Evolutionary conservation across 2,113 vertebrate genomes (phyloP), one percentile per base, ranked within the genome.

Genomic region (Lycaon pictus): DNA sequence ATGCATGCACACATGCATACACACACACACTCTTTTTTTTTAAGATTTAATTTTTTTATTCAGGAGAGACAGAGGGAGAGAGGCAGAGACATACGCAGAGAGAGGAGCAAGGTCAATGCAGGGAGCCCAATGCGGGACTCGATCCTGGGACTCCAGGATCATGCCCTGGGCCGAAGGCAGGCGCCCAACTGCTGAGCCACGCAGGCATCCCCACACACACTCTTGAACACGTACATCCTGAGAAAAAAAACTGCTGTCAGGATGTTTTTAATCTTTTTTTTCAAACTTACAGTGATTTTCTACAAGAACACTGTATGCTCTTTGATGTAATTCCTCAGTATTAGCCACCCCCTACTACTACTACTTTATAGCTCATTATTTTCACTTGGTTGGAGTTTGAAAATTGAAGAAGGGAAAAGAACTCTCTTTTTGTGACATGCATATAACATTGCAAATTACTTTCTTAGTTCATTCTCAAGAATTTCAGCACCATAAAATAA

Each of bases 201-300:
- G 48, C 10, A 3, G 1, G 2, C 35, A 16, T 5, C 43, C 43
- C 43, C 62, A 63, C 7, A 60, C 62, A 63, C 25, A 63, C 11
- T 2, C 62, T 29, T 25, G 29, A 51, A 77, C 74, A 77, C 74
- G 16, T 4, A 77, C 10, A 72, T 25, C 10, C 32, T 60, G 55
- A 32, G n/a, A 5, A 87, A 58, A 85, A 58, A 83, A 80, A 17
- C 23, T 69, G 43, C 55, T 63, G 5, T 63, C 23, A 20, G n/a
- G 23, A 55, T 22, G 3, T 32, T 53, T 85, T 88, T 27, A n/a
- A 3, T 51, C 48, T 93, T 97, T 85, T 6, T 6, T 81, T 19
- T 86, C 82, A 92, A 79, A 80, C 8, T 88, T 94, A 65, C 4
- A 9, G 2, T 76, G 37, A 53, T 53, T 80, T 88, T 79, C 17